Conservation (phyloP, 2,113 vertebrate genomes). For the Oryzias celebensis region DNA sequence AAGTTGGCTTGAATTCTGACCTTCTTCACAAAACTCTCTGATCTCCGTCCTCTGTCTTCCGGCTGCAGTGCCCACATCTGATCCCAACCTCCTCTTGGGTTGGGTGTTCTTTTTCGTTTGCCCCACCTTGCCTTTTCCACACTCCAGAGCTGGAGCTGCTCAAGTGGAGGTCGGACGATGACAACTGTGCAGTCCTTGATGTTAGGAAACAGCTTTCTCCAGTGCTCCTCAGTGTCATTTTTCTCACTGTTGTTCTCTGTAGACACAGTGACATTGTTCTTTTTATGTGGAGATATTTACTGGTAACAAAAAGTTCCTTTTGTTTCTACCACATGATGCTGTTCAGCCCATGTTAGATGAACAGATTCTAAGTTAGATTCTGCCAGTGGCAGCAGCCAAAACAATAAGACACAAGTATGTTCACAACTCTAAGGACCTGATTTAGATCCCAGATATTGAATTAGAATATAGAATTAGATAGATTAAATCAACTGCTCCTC, state of each 20-base stretch:
- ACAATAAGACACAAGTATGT: too few relatives aligned
- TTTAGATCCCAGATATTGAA: too few relatives aligned
- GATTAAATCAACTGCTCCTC: too few relatives aligned
- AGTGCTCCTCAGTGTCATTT: background rate
- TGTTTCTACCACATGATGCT: background rate
- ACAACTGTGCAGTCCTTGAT: conserved; percentile 9
- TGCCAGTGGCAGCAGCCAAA: too few relatives aligned
- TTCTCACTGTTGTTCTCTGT: background rate
- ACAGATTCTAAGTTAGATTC: background rate
- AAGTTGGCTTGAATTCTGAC: background rate
- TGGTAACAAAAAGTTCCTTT: background rate
- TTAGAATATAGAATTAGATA: too few relatives aligned
- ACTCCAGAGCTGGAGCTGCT: background rate
- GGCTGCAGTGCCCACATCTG: background rate
- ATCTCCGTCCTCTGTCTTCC: too few relatives aligned
- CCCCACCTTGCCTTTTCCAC: background rate
- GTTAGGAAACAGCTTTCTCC: conserved; percentile 9
- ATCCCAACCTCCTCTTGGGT: background rate
- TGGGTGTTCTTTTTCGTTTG: background rate
- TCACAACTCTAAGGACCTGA: too few relatives aligned
- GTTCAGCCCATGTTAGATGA: background rate
- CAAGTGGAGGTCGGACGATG: background rate
- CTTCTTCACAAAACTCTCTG: conserved; percentile 7
- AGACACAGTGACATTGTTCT: background rate
- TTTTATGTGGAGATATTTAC: background rate